These are phyloP conservation scores for Catharus minimus DNA, from an alignment of 2,113 vertebrate species.

Conservation along the genomic window DNA sequence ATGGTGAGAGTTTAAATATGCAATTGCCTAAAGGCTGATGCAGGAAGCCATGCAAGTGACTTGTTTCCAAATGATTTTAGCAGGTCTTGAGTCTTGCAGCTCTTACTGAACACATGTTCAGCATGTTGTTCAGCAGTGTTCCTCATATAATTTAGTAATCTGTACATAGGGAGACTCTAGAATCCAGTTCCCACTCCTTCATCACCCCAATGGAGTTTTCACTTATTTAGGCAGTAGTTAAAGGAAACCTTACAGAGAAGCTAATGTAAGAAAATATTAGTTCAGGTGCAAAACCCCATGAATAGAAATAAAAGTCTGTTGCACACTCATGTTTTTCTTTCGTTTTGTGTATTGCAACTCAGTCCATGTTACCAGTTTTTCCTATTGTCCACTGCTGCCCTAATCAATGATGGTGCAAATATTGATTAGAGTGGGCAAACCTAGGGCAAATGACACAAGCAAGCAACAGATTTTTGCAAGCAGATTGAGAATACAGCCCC, in stretches of 20 bases:
- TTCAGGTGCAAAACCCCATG: background rate
- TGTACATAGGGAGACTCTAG: background rate
- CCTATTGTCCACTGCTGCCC: background rate
- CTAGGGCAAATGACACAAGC: background rate
- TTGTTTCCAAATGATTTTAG: conserved; percentile 20
- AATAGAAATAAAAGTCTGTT: background rate
- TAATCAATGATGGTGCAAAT: background rate
- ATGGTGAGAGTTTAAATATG: background rate
- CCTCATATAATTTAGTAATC: background rate
- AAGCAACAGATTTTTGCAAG: background rate
- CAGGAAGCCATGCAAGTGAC: conserved; percentile 40
- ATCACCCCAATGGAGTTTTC: background rate
- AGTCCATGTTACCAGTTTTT: background rate
- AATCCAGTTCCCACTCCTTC: background rate
- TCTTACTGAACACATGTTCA: conserved; percentile 17
- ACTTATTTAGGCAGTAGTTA: background rate
- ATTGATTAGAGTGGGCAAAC: background rate
- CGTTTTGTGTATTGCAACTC: background rate
- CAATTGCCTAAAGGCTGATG: conserved; percentile 21
- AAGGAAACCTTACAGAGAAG: background rate
- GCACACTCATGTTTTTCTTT: background rate
- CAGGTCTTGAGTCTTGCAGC: conserved; percentile 5
- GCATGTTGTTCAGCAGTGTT: background rate
- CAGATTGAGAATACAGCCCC: background rate
- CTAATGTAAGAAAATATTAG: background rate